phyloP scores from a whole-genome alignment of 2,888 invertebrate species.

The Plemyria rubiginata region DNA sequence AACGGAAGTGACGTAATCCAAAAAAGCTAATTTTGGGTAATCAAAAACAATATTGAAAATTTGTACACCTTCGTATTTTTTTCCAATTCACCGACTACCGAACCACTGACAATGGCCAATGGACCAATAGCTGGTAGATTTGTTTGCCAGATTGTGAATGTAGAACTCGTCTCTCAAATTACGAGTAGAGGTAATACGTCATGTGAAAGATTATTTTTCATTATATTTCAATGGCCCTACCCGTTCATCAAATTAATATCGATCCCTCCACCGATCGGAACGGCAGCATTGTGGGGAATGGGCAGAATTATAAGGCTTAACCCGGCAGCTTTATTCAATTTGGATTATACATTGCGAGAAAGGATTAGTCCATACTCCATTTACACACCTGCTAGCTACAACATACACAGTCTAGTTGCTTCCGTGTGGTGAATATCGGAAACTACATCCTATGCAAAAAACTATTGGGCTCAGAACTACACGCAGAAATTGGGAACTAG shows the following conservation, averaged over 20 bases:
- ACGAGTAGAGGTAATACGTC: no score
- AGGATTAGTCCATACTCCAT: background rate
- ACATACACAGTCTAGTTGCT: background rate
- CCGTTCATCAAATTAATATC: slow-evolving; percentile 9
- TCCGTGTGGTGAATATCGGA: background rate
- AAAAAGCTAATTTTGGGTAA: no score
- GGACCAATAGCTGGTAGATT: no score
- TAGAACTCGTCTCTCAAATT: no score
- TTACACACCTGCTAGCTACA: background rate
- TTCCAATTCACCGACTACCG: no score
- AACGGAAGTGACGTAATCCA: no score
- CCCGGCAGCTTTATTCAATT: slow-evolving; percentile 13
- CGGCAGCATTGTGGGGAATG: slow-evolving; percentile 6
- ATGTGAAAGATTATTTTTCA: background rate
- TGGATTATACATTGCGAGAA: slow-evolving; percentile 1
- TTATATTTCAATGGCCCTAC: background rate
- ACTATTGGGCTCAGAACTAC: background rate
- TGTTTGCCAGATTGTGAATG: no score
- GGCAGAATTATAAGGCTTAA: slow-evolving; percentile 5
- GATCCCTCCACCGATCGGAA: slow-evolving; percentile 1
- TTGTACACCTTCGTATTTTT: no score
- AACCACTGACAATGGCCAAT: no score
- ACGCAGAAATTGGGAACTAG: slow-evolving; percentile 23
- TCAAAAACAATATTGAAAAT: no score
- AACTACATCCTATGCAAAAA: background rate